Conservation (phyloP, 2,888 invertebrate species). For the Leptopilina myrica region DNA sequence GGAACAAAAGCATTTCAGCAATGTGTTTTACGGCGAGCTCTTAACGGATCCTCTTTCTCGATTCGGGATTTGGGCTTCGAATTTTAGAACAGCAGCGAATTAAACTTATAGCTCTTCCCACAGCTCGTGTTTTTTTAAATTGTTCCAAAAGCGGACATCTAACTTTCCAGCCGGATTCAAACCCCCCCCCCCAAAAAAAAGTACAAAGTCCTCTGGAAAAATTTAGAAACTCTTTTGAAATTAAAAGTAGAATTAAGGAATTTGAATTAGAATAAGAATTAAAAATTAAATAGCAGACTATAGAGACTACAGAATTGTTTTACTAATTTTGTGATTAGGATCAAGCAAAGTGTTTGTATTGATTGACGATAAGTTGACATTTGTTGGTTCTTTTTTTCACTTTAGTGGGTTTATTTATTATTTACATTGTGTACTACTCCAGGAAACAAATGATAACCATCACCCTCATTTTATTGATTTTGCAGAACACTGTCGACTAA, state of each 20-base stretch:
- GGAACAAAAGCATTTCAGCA: slow-evolving; percentile 56
- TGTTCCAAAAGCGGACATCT: background rate
- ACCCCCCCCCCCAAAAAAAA: too few relatives aligned
- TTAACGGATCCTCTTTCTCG: slow-evolving; percentile 37
- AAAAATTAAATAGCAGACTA: too few relatives aligned
- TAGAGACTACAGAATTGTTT: too few relatives aligned
- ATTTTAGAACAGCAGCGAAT: slow-evolving; percentile 35
- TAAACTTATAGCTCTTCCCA: slow-evolving; percentile 24
- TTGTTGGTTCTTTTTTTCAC: too few relatives aligned
- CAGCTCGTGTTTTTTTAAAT: background rate
- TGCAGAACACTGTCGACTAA: slow-evolving; percentile 19
- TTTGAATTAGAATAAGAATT: background rate
- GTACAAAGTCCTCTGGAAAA: too few relatives aligned
- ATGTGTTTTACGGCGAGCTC: slow-evolving; percentile 50
- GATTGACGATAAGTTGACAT: too few relatives aligned
- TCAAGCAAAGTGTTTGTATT: too few relatives aligned
- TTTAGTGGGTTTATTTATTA: too few relatives aligned
- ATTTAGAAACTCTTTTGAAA: too few relatives aligned
- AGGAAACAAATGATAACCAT: slow-evolving; percentile 52
- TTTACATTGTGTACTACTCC: slow-evolving; percentile 31
- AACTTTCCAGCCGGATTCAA: background rate
- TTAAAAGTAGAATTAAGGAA: background rate
- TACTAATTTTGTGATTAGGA: too few relatives aligned
- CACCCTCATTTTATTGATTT: slow-evolving; percentile 62
- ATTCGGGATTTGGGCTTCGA: slow-evolving; percentile 15